Conservation (phyloP, 2,797 vertebrate species). For the Danio aesculapii region DNA sequence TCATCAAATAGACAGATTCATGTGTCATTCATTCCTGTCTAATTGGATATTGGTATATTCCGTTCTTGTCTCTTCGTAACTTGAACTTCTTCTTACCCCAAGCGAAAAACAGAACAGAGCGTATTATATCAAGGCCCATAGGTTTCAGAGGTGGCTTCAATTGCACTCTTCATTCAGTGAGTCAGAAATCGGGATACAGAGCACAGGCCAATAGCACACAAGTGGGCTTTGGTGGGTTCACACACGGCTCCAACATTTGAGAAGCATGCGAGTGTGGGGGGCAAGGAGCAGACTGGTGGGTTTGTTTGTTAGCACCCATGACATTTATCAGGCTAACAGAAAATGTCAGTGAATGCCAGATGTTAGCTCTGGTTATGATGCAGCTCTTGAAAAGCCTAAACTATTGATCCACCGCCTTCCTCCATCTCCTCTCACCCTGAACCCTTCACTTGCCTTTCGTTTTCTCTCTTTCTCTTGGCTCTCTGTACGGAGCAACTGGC, state of each 20-base stretch:
- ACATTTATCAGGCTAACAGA: conserved; percentile 77
- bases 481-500: neutral
- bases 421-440: conserved; percentile 40
- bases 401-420: conserved; percentile 68
- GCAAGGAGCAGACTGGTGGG: conserved; percentile 61
- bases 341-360: conserved; percentile 82
- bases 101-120: too few species aligned
- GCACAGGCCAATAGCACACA: neutral
- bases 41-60: too few species aligned
- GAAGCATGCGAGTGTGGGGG: conserved; percentile 13
- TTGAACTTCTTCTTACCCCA: too few species aligned
- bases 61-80: too few species aligned
- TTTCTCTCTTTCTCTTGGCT: conserved; percentile 21
- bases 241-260: conserved; percentile 41
- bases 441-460: conserved; percentile 41
- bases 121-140: too few species aligned
- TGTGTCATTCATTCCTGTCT: too few species aligned
- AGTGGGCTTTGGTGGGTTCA: conserved; percentile 19
- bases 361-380: conserved; percentile 74
- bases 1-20: too few species aligned
- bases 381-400: conserved; percentile 68
- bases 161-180: neutral
- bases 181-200: conserved; percentile 3
- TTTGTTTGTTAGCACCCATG: conserved; percentile 72
- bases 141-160: neutral